Evolutionary conservation across 2,797 vertebrate genomes (phyloP), one percentile per base, ranked within the genome.

Genomic region (Thalassophryne amazonica): DNA sequence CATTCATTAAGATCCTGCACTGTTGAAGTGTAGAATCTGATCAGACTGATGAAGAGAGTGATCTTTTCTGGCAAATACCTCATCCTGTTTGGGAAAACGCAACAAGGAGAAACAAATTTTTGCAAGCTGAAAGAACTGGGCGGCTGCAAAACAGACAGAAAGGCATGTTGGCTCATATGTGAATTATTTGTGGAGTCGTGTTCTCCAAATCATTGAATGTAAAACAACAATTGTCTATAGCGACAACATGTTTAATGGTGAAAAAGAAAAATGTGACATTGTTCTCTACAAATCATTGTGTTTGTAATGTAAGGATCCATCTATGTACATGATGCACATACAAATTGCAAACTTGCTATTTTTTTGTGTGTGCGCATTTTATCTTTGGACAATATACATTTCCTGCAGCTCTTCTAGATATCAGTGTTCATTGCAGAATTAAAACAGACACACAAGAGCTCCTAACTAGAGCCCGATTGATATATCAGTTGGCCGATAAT

Each of bases 1-100:
- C 96, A 55, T 99, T 99, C 89, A 89, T 99, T 81, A 99, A 98
- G 91, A 98, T 99, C 78, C 90, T 99, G 70, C 96, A 96, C 85
- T 99, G 96, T 86, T 98, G 88, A 90, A 64, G 40, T 29, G 27
- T 29, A 35, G 18, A 57, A 38, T 62, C 54, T 49, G 32, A 57
- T 56, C 28, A 46, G 54, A 78, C 73, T 60, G 61, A 66, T 29
- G 47, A 22, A 34, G 20, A n/a, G 52, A 55, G 51, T 27, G 48
- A 52, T 66, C 48, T 67, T 62, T 47, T 63, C 35, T 55, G 46
- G 72, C 53, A 75, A 78, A 84, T 84, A 85, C 82, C 86, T 88
- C 83, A 80, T 84, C 77, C 76, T 78, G 35, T 54, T 47, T 58
- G 67, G 64, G 72, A 52, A 79, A 77, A 75, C 28, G 21, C 52